Conservation (phyloP, 2,113 vertebrate species). For the Sciurus niger region DNA sequence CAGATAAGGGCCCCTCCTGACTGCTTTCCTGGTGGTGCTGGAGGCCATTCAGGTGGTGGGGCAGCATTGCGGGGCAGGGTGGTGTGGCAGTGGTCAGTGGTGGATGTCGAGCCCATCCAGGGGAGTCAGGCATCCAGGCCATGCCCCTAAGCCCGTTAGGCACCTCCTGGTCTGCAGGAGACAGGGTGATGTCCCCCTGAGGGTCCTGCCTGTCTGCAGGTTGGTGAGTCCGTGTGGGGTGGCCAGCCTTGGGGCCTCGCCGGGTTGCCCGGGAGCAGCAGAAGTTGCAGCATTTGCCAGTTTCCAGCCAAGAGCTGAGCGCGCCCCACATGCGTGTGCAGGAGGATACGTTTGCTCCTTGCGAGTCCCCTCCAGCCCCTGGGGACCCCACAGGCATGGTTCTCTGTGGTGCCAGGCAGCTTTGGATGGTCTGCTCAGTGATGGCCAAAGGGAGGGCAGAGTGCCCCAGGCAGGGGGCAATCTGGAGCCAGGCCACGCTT, state of each 20-base stretch:
- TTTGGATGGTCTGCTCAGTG: background rate
- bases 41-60: background rate
- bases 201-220: rapidly evolving
- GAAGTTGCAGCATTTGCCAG: background rate
- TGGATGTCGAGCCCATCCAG: background rate
- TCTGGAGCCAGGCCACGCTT: background rate
- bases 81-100: too few species aligned
- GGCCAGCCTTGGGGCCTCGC: background rate
- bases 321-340: rapidly evolving
- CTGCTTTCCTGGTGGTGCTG: background rate
- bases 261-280: rapidly evolving
- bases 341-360: background rate
- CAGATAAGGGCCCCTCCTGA: rapidly evolving
- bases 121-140: too few species aligned
- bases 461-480: background rate
- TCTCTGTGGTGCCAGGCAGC: background rate
- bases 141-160: background rate
- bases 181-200: rapidly evolving
- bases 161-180: background rate
- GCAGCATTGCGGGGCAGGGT: background rate
- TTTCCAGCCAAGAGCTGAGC: background rate
- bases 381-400: background rate
- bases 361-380: background rate
- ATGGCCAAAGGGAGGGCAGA: background rate
- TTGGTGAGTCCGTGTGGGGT: background rate